Base-by-base conservation (phyloP, 2,797 vertebrate genomes). In the Acridotheres tristis region DNA sequence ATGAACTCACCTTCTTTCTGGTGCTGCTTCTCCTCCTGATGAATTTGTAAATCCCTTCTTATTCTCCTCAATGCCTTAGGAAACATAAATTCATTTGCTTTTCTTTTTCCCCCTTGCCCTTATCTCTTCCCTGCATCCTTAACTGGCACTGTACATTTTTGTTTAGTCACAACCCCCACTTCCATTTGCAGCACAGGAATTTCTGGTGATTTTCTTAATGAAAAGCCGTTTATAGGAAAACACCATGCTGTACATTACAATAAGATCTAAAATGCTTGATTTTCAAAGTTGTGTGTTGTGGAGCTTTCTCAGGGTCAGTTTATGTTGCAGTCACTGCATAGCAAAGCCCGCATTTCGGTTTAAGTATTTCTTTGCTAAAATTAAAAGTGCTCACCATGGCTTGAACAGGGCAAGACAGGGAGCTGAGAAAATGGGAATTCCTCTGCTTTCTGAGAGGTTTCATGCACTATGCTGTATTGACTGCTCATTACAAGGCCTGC, bases 41-140 rank as follows among this genome's bases (percentile, higher is more conserved):
- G 93, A 96, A 96, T 93, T 95, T 94, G 92, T 94, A 97, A 93
- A 97, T 96, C 94, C 90, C 77, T 96, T 96, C 94, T 96, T 96
- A 95, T 82, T 97, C 76, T 89, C 87, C 83, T 88, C 81, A 80
- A 77, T 94, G 93, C 95, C 90, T 88, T 82, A 73, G 74, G 93
- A 89, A 90, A 83, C 66, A 68, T 71, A 92, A 94, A 94, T 93
- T 96, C 66, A 88, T 96, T 95, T 94, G 26, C 42, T 75, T 58
- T 59, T 38, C 34, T 38, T 63, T 38, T 25, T 1, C 12, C 1
- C 13, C 11, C 45, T 80, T 88, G 17, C 58, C 68, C 79, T 95
- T 95, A 92, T 96, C 88, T 96, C 78, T 94, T 86, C n/a, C 62
- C 47, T 88, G 61, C 92, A 95, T 89, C 89, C 84, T 95, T 94